These are phyloP conservation scores for Cryptomyrus ogoouensis DNA, from an alignment of 2,113 vertebrate genomes.

Conservation along the genomic window DNA sequence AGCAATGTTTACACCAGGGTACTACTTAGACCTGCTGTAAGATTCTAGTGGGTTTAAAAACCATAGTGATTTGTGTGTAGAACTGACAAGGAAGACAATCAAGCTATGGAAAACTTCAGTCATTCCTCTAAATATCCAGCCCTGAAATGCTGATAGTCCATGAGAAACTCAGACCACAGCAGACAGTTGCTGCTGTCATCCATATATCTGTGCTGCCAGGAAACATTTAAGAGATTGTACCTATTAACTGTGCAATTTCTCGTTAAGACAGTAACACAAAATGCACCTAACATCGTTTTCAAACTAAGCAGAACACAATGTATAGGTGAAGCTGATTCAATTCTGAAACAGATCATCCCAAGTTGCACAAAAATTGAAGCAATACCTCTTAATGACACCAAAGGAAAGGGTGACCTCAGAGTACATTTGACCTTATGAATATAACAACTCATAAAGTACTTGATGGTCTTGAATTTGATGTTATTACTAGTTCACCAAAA, in stretches of 20 bases:
- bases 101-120: neutral
- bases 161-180: neutral
- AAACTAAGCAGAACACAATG: neutral
- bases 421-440: neutral
- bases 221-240: neutral
- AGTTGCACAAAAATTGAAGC: neutral
- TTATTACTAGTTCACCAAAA: neutral
- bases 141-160: neutral
- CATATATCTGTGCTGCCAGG: neutral
- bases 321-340: neutral
- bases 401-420: neutral
- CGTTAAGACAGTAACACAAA: neutral
- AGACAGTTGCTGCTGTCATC: neutral
- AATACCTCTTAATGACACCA: neutral
- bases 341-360: neutral
- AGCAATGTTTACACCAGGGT: conserved; percentile 6
- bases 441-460: neutral
- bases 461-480: neutral
- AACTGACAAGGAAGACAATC: neutral
- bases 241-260: neutral
- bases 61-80: neutral
- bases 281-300: neutral
- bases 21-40: neutral
- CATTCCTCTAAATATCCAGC: neutral
- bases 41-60: neutral